Evolutionary conservation across 2,888 invertebrate species (phyloP).

Genomic region (Malthinus flaveolus): DNA sequence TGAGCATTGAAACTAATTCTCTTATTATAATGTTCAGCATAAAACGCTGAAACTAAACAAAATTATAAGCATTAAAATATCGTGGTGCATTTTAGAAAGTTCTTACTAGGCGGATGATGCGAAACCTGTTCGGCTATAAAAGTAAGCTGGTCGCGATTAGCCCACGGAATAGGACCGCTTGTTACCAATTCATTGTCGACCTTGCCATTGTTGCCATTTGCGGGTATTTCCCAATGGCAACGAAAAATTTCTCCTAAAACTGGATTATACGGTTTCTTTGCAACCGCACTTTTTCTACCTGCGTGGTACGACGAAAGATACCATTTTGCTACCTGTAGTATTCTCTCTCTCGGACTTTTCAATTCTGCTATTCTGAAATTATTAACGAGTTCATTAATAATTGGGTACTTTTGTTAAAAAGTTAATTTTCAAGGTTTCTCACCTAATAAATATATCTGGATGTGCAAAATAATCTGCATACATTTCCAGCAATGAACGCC

Average conservation of each 20-base stretch:
- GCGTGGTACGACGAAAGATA: slow-evolving; percentile 99
- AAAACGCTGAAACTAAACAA: slow-evolving; percentile 89
- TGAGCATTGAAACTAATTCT: slow-evolving; percentile 92
- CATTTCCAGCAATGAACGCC: slow-evolving; percentile 97
- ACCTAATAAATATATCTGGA: slow-evolving; percentile 94
- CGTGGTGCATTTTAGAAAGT: not conserved
- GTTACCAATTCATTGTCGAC: slow-evolving; percentile 52
- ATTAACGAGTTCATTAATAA: not conserved
- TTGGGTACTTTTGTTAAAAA: not conserved
- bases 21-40: slow-evolving; percentile 93
- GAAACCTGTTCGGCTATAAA: slow-evolving; percentile 99
- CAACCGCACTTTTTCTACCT: slow-evolving; percentile 93
- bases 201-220: slow-evolving; percentile 11
- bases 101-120: slow-evolving; percentile 93
- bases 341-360: slow-evolving; percentile 82
- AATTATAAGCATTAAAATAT: not conserved
- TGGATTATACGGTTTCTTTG: slow-evolving; percentile 99
- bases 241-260: slow-evolving; percentile 95
- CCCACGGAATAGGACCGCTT: slow-evolving; percentile 93
- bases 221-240: slow-evolving; percentile 78
- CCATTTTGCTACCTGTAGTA: slow-evolving; percentile 95
- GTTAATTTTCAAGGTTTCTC: slow-evolving; percentile 39
- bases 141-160: slow-evolving; percentile 80
- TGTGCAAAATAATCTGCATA: slow-evolving; percentile 99
- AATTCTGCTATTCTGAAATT: slow-evolving; percentile 81